Percentiles rank a stretch among this genome's conserved stretches.
Conservation (phyloP, 1,140 invertebrate species). For the Pogonomyrmex californicus region DNA sequence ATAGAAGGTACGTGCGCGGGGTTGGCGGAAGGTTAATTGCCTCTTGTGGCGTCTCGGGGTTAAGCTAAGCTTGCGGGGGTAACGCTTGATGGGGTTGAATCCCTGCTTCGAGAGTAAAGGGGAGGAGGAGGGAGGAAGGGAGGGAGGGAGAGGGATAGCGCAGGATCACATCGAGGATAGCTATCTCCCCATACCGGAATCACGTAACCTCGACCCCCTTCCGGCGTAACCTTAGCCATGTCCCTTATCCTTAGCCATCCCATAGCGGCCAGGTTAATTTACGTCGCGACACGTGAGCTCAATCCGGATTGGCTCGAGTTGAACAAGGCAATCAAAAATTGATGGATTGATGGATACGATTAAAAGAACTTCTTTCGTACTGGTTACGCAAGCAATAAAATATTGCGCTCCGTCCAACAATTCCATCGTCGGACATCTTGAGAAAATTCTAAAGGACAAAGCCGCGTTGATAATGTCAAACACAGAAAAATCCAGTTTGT, state of each 20-base stretch:
- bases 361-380: background rate
- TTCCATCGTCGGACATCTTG: constrained; percentile 11
- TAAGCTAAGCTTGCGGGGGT: constrained; percentile 78
- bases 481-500: constrained; percentile 42
- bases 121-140: constrained; percentile 24
- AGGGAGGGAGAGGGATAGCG: constrained; percentile 1
- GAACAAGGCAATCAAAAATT: background rate
- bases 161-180: constrained; percentile 76
- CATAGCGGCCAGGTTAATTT: constrained; percentile 76
- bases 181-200: constrained; percentile 69
- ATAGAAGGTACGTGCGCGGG: constrained; percentile 68
- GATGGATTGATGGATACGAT: background rate
- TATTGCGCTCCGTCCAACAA: background rate
- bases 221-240: constrained; percentile 79
- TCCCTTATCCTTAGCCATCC: constrained; percentile 63
- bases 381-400: constrained; percentile 35
- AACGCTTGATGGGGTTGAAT: constrained; percentile 72
- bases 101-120: constrained; percentile 64
- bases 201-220: constrained; percentile 76
- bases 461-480: constrained; percentile 48
- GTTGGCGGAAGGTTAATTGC: constrained; percentile 85
- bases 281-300: constrained; percentile 77
- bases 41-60: constrained; percentile 83
- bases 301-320: constrained; percentile 66
- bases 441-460: constrained; percentile 45